A percentile compares a stretch with the other conserved stretches of the same genome.
These are phyloP conservation scores for Chironex yamaguchii DNA, from an alignment of 30 jellyfish, hydroid and myxozoan species.

Conservation along the genomic window DNA sequence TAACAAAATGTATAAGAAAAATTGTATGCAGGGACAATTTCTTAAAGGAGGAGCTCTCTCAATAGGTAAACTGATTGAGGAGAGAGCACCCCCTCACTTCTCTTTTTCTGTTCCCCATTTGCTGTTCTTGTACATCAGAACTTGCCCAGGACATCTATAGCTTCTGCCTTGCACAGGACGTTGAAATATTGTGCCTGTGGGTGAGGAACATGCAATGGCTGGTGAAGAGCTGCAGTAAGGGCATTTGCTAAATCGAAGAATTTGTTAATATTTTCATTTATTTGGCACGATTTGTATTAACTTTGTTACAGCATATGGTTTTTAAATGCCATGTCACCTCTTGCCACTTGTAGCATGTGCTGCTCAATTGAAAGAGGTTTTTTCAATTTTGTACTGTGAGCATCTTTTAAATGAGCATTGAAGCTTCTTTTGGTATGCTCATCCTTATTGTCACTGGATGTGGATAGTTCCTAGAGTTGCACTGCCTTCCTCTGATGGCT, in stretches of 20 bases:
- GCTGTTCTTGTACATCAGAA: too few relatives aligned
- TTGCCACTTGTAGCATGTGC: slow-evolving; percentile 53
- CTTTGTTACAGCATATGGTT: slow-evolving; percentile 27
- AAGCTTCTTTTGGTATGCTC: too few relatives aligned
- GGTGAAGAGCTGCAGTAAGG: slow-evolving; percentile 54
- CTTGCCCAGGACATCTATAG: slow-evolving; percentile 6
- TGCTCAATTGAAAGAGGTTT: slow-evolving; percentile 38
- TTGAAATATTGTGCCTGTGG: neutral
- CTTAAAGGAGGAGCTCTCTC: too few relatives aligned
- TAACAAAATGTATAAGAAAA: too few relatives aligned
- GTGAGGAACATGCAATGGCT: slow-evolving; percentile 17
- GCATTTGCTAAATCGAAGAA: slow-evolving; percentile 44
- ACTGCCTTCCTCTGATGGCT: slow-evolving; percentile 1
- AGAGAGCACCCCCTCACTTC: too few relatives aligned
- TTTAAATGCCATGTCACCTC: slow-evolving; percentile 30
- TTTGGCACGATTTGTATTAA: slow-evolving; percentile 4
- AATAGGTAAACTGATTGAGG: too few relatives aligned
- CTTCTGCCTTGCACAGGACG: slow-evolving; percentile 50
- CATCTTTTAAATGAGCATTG: slow-evolving; percentile 23
- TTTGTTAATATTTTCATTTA: slow-evolving; percentile 46
- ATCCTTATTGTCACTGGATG: too few relatives aligned
- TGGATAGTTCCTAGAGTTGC: neutral
- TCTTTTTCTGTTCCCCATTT: too few relatives aligned
- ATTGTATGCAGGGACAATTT: too few relatives aligned
- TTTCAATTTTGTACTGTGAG: slow-evolving; percentile 14